A percentile compares a stretch with the other conserved stretches of the same genome.
Conservation (phyloP, 2,113 vertebrate genomes). For the Solenodon paradoxus region DNA sequence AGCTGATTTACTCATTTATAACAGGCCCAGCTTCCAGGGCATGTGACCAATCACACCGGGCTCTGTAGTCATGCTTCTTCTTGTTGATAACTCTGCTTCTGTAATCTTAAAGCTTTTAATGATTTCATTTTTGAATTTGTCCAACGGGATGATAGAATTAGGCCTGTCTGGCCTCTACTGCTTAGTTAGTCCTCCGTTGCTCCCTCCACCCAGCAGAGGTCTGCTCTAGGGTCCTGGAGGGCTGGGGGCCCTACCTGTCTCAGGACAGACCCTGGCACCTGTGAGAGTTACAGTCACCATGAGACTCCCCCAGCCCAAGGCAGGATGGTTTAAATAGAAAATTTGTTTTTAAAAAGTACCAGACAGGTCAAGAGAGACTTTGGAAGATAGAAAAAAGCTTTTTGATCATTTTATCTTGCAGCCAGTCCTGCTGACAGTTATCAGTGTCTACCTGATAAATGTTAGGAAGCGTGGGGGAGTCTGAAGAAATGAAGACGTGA, state of each 20-base stretch:
- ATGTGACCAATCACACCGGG: background rate
- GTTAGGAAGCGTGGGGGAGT: background rate
- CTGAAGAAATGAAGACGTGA: background rate
- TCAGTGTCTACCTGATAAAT: background rate
- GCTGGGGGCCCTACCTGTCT: background rate
- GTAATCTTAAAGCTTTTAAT: background rate
- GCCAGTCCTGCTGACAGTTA: too few species aligned
- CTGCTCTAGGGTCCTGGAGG: too few species aligned
- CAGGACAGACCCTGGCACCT: background rate
- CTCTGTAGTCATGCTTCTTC: too few species aligned
- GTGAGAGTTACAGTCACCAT: too few species aligned
- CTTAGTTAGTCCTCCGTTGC: background rate
- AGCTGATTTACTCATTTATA: background rate
- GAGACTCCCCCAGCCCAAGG: background rate
- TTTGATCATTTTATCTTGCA: background rate
- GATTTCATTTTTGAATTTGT: background rate
- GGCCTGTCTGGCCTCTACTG: too few species aligned
- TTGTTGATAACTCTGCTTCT: background rate
- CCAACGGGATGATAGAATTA: background rate
- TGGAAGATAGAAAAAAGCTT: background rate
- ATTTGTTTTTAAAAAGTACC: background rate
- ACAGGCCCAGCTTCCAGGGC: background rate
- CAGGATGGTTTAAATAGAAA: background rate
- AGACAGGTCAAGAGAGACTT: background rate
- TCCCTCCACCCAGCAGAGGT: background rate